A percentile compares a stretch with the other conserved stretches of the same genome.
These are phyloP conservation scores for Rana temporaria DNA, from an alignment of 2,113 vertebrate genomes.

Conservation along the genomic window DNA sequence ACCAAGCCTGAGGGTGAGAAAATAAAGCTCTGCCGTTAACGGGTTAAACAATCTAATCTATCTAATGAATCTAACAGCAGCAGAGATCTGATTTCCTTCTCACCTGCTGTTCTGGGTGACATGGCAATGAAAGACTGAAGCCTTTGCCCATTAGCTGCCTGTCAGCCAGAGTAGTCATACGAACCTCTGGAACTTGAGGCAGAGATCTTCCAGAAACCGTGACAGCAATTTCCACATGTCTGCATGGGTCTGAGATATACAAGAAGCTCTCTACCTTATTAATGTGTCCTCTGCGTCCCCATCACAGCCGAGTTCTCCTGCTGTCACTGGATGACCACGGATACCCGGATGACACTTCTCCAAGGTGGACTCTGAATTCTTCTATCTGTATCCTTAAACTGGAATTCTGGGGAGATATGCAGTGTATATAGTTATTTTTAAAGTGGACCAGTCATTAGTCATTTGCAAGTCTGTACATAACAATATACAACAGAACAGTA, in stretches of 20 bases:
- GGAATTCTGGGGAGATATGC: too few species aligned
- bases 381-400: too few species aligned
- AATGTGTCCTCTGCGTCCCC: too few species aligned
- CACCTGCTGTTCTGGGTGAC: neutral
- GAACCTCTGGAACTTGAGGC: constrained; percentile 1
- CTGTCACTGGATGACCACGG: too few species aligned
- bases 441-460: too few species aligned
- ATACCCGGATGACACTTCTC: too few species aligned
- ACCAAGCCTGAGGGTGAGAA: neutral
- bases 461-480: too few species aligned
- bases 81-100: constrained; percentile 1
- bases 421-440: too few species aligned
- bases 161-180: constrained; percentile 21
- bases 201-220: constrained; percentile 14
- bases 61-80: too few species aligned
- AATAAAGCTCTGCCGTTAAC: neutral
- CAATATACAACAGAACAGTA: too few species aligned
- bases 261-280: neutral
- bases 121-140: neutral
- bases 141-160: constrained; percentile 9
- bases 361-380: too few species aligned
- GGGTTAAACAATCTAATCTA: neutral
- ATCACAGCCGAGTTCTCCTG: too few species aligned
- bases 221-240: constrained; percentile 21
- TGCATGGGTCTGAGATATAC: neutral